Conservation (phyloP, 2,888 invertebrate genomes). For the Trichopria drosophilae region DNA sequence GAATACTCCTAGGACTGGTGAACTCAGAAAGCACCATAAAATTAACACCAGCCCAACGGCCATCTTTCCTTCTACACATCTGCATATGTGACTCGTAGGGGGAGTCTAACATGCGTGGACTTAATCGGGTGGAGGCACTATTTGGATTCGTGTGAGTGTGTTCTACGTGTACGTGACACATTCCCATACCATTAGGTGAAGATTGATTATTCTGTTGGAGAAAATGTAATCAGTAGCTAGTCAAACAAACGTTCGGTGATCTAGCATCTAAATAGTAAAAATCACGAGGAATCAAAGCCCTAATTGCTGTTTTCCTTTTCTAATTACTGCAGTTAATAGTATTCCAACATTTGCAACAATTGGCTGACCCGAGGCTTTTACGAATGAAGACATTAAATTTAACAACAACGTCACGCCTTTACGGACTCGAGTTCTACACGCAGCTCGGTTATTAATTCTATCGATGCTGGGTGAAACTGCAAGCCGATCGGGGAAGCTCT, state of each 20-base stretch:
- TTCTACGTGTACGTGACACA: conserved; percentile 39
- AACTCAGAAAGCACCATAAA: conserved; percentile 50
- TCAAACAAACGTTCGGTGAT: conserved; percentile 54
- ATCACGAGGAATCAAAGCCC: too few species aligned
- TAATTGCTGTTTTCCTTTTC: too few species aligned
- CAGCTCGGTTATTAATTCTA: conserved; percentile 38
- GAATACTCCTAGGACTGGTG: too few species aligned
- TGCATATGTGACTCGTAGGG: conserved; percentile 26
- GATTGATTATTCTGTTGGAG: conserved; percentile 58
- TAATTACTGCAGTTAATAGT: too few species aligned
- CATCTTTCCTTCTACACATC: conserved; percentile 45
- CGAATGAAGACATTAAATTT: conserved; percentile 45
- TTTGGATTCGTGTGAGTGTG: too few species aligned
- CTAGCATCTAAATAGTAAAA: conserved; percentile 55
- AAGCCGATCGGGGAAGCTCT: too few species aligned
- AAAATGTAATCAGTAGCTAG: conserved; percentile 59
- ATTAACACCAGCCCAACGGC: conserved; percentile 54
- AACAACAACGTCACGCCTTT: conserved; percentile 33
- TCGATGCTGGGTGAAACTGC: conserved; percentile 36
- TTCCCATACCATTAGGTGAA: conserved; percentile 50
- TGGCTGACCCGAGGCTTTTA: conserved; percentile 37
- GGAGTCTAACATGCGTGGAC: conserved; percentile 27
- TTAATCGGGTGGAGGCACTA: conserved; percentile 12
- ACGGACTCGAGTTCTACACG: conserved; percentile 7
- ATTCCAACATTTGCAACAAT: conserved; percentile 13